Conservation (phyloP, 2,888 invertebrate species). For the Bugula neritina region DNA sequence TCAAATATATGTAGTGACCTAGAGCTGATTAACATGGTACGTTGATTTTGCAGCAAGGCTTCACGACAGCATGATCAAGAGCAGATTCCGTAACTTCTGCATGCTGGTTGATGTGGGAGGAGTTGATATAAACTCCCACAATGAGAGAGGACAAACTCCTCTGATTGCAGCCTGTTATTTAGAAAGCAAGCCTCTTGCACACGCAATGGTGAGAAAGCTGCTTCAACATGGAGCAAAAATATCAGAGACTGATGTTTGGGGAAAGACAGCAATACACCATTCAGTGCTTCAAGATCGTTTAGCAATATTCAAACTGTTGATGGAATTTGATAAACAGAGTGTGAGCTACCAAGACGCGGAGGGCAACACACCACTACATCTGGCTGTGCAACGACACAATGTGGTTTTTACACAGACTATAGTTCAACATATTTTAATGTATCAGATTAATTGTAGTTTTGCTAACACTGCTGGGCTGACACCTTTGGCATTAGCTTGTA, state of each 20-base stretch:
- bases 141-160: constrained; percentile 10
- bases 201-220: constrained; percentile 15
- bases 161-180: constrained; percentile 15
- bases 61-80: constrained; percentile 4
- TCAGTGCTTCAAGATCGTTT: neutral
- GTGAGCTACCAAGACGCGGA: neutral
- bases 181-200: neutral
- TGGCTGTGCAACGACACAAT: neutral
- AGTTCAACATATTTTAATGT: neutral
- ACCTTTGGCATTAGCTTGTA: neutral
- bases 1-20: no score
- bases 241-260: neutral
- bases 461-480: neutral
- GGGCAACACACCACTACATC: constrained; percentile 15
- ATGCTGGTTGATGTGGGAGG: constrained; percentile 7
- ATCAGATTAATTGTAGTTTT: neutral
- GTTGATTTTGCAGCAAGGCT: constrained; percentile 15
- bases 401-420: neutral
- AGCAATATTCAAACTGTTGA: neutral
- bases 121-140: neutral
- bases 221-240: constrained; percentile 7
- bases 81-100: constrained; percentile 11
- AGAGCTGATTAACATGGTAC: no score
- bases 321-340: neutral
- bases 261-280: neutral